These are phyloP conservation scores for Cremastinae sp. DNA, from an alignment of 2,888 invertebrate genomes.

Conservation along the genomic window DNA sequence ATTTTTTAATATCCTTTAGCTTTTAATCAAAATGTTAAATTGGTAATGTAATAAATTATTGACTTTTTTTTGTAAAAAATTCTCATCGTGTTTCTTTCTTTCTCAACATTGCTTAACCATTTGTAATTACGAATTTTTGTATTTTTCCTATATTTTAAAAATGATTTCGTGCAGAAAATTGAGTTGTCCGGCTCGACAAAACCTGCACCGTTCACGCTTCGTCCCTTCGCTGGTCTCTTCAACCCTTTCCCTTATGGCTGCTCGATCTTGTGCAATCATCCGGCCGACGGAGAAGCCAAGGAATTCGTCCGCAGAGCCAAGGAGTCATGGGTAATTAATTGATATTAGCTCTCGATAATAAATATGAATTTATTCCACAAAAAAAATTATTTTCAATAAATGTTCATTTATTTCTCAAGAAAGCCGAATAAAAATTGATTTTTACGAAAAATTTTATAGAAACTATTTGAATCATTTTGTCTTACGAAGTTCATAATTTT, in stretches of 20 bases:
- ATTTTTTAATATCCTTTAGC: no score
- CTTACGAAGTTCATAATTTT: no score
- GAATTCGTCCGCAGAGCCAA: conserved; percentile 88
- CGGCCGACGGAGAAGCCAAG: conserved; percentile 87
- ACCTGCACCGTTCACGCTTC: conserved; percentile 88
- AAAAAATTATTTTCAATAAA: background rate
- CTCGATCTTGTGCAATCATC: conserved; percentile 92
- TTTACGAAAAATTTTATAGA: conserved; percentile 15
- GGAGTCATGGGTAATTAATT: conserved; percentile 84
- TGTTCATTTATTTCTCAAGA: background rate
- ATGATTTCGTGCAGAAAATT: conserved; percentile 68
- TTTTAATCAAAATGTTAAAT: no score
- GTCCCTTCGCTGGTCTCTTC: conserved; percentile 90
- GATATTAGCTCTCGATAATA: background rate
- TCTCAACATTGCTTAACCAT: conserved; percentile 8
- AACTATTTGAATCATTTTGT: no score
- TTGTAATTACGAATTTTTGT: background rate
- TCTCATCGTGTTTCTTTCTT: background rate
- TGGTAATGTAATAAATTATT: no score
- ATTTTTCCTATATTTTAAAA: conserved; percentile 3
- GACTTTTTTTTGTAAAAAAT: no score
- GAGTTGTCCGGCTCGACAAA: conserved; percentile 78
- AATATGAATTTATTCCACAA: no score
- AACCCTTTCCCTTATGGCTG: conserved; percentile 91
- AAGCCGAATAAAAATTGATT: conserved; percentile 11